Evolutionary conservation across 2,888 invertebrate species (phyloP), one percentile per base, ranked within the genome.

Genomic region (Dorcus parallelipipedus): DNA sequence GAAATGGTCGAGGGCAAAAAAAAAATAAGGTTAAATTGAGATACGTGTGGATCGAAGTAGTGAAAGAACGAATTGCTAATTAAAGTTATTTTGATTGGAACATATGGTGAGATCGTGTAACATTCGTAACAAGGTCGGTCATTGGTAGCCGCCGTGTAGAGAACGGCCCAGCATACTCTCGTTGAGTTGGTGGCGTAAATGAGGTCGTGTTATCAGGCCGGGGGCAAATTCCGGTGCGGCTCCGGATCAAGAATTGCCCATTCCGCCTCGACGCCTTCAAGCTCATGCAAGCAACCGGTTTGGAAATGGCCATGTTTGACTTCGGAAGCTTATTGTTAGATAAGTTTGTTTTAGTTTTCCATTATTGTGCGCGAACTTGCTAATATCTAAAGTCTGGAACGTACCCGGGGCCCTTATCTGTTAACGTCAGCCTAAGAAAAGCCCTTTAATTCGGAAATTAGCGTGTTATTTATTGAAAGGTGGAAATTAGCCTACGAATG

Each of bases 281-380:
- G 64, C 64, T 67, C 65, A 66, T 64, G 65, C 62, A 65, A 64
- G 66, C 58, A 67, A 68, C 65, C 63, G 67, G 66, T 66, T 67
- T 66, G 66, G 64, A 70, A 70, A 66, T 63, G 64, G 59, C 64
- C 65, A 62, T 67, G 67, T 67, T 65, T 63, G 60, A 65, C 64
- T 67, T 65, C 64, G 62, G 61, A 65, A 67, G 66, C 64, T 64
- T 66, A 66, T 64, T 67, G 64, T 64, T 63, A 62, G 64, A 67
- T 66, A 62, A 63, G 59, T 66, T 64, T 64, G 64, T 63, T 64
- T 66, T 64, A 64, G 65, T 65, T 64, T 65, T 65, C 64, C 62
- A 64, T 65, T 64, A 65, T 64, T 56, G 49, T 54, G 51, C 45
- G 53, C 53, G 56, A 64, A 62, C 57, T 64, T 61, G 53, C 54